Evolutionary conservation across 2,113 vertebrate species (phyloP).

Genomic region (Paratilapia polleni): DNA sequence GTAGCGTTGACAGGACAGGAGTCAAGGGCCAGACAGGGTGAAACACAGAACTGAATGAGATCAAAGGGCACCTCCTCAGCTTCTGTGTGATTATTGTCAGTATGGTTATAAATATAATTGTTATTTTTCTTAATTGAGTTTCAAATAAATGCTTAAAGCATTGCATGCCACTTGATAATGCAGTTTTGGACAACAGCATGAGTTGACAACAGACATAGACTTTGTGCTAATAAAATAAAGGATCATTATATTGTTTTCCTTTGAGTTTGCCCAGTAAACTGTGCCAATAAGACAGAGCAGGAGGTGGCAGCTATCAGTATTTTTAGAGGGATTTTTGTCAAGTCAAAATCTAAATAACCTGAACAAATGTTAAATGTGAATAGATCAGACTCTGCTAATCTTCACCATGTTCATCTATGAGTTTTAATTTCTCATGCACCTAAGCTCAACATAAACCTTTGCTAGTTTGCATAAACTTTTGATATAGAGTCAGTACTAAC

Average conservation of each 20-base stretch:
- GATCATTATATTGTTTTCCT: too few species aligned
- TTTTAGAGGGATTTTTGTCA: background rate
- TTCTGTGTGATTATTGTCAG: background rate
- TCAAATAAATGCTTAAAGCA: background rate
- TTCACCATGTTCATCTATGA: background rate
- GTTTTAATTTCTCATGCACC: background rate
- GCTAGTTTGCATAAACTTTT: too few species aligned
- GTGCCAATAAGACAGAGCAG: background rate
- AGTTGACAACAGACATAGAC: too few species aligned
- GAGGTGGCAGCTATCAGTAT: background rate
- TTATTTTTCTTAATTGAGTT: background rate
- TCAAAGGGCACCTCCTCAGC: conserved; percentile 12
- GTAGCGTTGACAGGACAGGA: conserved; percentile 73
- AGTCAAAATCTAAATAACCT: background rate
- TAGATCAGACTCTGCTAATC: background rate
- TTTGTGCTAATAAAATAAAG: too few species aligned
- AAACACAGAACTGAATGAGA: conserved; percentile 6
- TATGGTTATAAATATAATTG: background rate
- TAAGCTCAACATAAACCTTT: background rate
- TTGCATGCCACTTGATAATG: background rate
- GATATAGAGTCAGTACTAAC: background rate
- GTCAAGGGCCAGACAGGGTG: conserved; percentile 22
- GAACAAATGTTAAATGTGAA: background rate
- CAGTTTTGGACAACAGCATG: background rate
- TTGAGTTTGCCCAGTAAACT: background rate